These are phyloP conservation scores for Alaudala cheleensis DNA, from an alignment of 2,113 vertebrate species.

Conservation along the genomic window DNA sequence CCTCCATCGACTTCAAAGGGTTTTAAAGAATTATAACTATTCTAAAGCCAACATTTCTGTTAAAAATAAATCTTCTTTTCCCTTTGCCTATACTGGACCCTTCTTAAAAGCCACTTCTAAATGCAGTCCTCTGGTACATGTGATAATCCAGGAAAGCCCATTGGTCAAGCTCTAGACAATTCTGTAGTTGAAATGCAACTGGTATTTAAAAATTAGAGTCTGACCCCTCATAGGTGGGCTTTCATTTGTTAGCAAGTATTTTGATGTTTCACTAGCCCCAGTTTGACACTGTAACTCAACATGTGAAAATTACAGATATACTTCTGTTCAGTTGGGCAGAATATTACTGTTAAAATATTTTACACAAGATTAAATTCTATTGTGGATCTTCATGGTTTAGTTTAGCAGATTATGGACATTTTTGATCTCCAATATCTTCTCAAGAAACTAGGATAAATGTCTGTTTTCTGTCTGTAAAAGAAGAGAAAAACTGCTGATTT, in stretches of 20 bases:
- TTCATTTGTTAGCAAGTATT: background rate
- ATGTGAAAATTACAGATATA: background rate
- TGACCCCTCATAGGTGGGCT: background rate
- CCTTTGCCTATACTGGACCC: background rate
- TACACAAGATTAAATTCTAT: slow-evolving; percentile 14
- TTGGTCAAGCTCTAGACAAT: background rate
- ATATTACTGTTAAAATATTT: slow-evolving; percentile 43
- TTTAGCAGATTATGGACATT: slow-evolving; percentile 28
- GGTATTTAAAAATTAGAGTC: background rate
- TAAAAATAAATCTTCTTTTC: background rate
- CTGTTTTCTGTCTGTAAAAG: background rate
- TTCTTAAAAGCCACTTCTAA: background rate
- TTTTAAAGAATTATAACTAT: background rate
- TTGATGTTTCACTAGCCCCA: background rate
- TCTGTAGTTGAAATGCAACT: background rate
- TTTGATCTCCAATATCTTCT: slow-evolving; percentile 28
- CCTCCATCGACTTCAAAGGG: background rate
- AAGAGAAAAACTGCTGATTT: background rate
- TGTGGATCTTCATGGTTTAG: slow-evolving; percentile 19
- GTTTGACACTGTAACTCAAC: background rate
- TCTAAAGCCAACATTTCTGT: background rate
- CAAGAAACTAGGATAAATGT: background rate
- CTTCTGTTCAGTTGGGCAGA: background rate
- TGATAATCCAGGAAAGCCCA: background rate
- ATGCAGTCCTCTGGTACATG: background rate